Conservation (phyloP, 2,797 vertebrate genomes). For the Pangasius larnaudii region DNA sequence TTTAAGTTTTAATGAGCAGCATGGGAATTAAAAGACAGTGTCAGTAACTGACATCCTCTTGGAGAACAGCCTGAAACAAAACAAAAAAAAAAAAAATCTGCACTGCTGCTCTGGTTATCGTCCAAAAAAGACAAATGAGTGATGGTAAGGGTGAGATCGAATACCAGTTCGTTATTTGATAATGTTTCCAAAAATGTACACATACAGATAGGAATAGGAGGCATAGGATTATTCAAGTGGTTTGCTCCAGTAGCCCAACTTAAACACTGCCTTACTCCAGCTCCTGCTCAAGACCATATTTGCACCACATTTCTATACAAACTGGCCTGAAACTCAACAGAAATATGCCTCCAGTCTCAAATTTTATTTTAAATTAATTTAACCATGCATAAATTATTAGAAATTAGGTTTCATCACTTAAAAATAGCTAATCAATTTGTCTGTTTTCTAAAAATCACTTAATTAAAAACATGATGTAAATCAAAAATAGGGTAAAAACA, state of each 20-base stretch:
- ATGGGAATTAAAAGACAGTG: background rate
- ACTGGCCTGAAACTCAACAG: background rate
- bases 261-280: background rate
- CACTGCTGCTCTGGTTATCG: background rate
- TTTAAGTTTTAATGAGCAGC: conserved; percentile 25
- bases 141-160: too few species aligned
- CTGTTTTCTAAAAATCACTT: background rate
- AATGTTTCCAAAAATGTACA: background rate
- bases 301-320: background rate
- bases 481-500: background rate
- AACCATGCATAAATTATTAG: background rate
- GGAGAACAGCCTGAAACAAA: background rate
- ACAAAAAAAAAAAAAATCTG: background rate
- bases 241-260: background rate
- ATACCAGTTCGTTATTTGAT: background rate
- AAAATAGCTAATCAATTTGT: background rate
- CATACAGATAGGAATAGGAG: background rate
- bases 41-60: background rate
- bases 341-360: background rate
- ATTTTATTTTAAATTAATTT: background rate
- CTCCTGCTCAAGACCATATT: background rate
- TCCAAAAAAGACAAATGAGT: background rate
- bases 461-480: background rate
- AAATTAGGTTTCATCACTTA: background rate
- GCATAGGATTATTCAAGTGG: background rate